Evolutionary conservation across 2,113 vertebrate genomes (phyloP), one percentile per base, ranked within the genome.

Genomic region (Poeciliopsis turrubarensis): DNA sequence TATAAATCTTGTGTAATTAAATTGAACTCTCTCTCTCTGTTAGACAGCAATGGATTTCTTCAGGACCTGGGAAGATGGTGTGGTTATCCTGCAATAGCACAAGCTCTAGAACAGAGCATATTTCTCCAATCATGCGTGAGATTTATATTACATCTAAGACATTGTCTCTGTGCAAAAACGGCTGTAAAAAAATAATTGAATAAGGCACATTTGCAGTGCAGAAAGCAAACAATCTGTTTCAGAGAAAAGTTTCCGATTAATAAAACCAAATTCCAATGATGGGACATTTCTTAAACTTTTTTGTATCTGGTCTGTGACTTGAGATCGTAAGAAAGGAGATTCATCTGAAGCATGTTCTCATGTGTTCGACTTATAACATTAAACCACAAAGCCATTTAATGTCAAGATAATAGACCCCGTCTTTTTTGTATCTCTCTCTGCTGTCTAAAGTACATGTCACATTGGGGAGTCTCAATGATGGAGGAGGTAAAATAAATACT

Each of bases 1-100:
- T 61, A 71, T 72, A 69, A 62, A 77, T 78, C 71, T 68, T 60
- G 31, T 37, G 34, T 89, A 75, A 87, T 87, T 87, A 77, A 85
- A 85, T 77, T 81, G 51, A 80, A 70, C 69, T 73, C 30, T 37
- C 60, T 65, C 3, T 65, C 26, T 47, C 69, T 64, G 69, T 75
- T 78, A 17, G 44, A 47, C 17, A 54, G 41, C 7, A 22, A 4
- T 77, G n/a, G 70, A 41, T 34, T 54, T 79, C 60, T 62, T 77
- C 17, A 11, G 67, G 65, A 67, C 65, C 15, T 51, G 25, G 54
- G 61, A 68, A 70, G 41, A 27, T 73, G 22, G 60, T 78, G 30
- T 64, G 19, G 2, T 54, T 37, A 57, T 72, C 31, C 72, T 87
- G 66, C 37, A 73, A 70, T 26, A 61, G 66, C 72, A 51, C 1